Base-by-base conservation (phyloP, 1,140 invertebrate species). In the Lerema accius region DNA sequence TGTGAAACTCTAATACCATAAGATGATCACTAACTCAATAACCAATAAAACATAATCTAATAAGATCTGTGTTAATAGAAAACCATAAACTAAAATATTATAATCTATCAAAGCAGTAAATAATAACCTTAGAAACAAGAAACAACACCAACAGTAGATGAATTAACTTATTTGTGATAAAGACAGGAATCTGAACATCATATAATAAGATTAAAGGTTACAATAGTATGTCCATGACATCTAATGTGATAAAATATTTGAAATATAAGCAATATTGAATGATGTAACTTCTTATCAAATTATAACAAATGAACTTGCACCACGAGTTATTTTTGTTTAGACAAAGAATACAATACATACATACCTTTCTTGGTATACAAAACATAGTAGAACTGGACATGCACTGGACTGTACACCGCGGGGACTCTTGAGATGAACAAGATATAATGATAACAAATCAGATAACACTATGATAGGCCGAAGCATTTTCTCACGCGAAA, bases 381-480 rank as follows among this genome's bases (percentile, higher is more conserved):
- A 88, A 89, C 86, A 89, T 89, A 40, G 42, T 63, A 46, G 42
- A 61, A 43, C 50, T 50, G 40, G 46, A 53, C 65, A 58, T 46
- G 5, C 48, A 49, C 43, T 43, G 32, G 32, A 46, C 59, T 77
- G 66, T 14, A 67, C 67, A 76, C 63, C 58, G 72, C 35, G 71
- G 66, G 67, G 77, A 73, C 76, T 77, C 69, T 60, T 70, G 42
- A 80, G 78, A 88, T 86, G 77, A 79, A 73, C 45, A 58, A 73
- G 76, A 84, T 77, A 55, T 45, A 60, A 69, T 67, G 86, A 89
- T 88, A 89, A 84, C 64, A 76, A 51, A 61, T 71, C 63, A 77
- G 86, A 89, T 89, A 89, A 86, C 75, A 79, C 37, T 72, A 58
- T 85, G 86, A 89, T 89, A 89, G 88, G 73, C 71, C 66, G 53